Conservation (phyloP, 1,140 invertebrate species). For the Drosophila yakuba region DNA sequence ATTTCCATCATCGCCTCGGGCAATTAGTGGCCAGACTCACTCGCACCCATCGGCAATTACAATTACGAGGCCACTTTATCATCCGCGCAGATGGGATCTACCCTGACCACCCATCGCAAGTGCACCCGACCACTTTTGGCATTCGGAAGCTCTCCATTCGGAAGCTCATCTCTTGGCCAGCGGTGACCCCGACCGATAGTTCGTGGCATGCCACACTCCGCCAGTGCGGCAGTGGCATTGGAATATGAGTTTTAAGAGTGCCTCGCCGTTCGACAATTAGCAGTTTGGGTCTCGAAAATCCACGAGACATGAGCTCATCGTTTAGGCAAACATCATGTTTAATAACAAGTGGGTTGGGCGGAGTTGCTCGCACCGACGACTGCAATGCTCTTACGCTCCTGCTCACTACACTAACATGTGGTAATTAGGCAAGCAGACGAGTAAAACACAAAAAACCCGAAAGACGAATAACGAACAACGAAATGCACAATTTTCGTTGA, state of each 20-base stretch:
- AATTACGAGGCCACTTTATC: conserved; percentile 11
- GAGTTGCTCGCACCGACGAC: neutral
- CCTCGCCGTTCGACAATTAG: conserved; percentile 45
- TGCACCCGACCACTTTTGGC: conserved; percentile 47
- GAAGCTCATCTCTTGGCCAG: neutral
- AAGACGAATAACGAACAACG: too few relatives aligned
- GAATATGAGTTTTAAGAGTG: conserved; percentile 13
- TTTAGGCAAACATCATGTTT: conserved; percentile 31
- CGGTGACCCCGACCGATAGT: conserved; percentile 47
- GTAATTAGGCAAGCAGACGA: too few relatives aligned
- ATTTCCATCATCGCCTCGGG: conserved; percentile 32
- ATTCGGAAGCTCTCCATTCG: neutral
- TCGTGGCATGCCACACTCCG: conserved; percentile 14
- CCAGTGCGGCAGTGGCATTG: neutral
- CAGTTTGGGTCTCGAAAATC: conserved; percentile 26
- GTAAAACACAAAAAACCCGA: neutral
- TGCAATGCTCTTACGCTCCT: conserved; percentile 3
- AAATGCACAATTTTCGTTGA: conserved; percentile 6
- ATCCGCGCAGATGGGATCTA: conserved; percentile 19
- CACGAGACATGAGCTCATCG: conserved; percentile 45
- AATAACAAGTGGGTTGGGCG: conserved; percentile 13
- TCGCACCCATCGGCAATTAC: conserved; percentile 23
- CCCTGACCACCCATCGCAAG: conserved; percentile 19
- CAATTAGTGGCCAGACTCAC: conserved; percentile 18
- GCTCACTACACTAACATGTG: too few relatives aligned